A percentile compares a stretch with the other conserved stretches of the same genome.
Evolutionary conservation across 1,140 invertebrate genomes (phyloP).

Genomic region (Dermatophagoides farinae): DNA sequence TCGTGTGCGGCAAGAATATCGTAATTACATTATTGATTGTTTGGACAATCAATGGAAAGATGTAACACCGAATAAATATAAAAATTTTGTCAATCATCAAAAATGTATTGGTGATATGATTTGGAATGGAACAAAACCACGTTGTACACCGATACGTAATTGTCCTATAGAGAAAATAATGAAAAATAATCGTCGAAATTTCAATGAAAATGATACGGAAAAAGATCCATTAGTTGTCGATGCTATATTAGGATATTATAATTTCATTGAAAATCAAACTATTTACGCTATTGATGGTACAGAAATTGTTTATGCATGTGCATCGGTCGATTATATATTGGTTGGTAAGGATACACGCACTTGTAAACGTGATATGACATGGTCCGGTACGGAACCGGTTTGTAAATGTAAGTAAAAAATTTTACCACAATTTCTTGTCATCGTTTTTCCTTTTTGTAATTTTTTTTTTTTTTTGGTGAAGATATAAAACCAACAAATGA

Average conservation of each 20-base stretch:
- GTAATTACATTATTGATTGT: constrained; percentile 6
- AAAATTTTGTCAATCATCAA: background rate
- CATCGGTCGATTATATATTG: background rate
- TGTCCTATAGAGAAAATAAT: background rate
- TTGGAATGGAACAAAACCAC: constrained; percentile 6
- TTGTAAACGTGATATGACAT: background rate
- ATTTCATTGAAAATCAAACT: background rate
- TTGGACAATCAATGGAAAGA: background rate
- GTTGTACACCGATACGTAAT: background rate
- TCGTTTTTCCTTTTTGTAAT: background rate
- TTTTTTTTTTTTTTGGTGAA: background rate
- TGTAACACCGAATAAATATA: background rate
- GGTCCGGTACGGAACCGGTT: background rate
- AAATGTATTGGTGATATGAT: constrained; percentile 10
- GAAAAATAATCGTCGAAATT: background rate
- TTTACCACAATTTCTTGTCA: too few species aligned
- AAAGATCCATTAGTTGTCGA: background rate
- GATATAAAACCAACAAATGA: background rate
- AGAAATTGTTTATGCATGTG: background rate
- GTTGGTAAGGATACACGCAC: constrained; percentile 3
- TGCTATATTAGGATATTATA: background rate
- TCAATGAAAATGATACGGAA: background rate
- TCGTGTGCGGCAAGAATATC: background rate
- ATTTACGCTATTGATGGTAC: constrained; percentile 2
- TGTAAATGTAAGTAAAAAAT: constrained; percentile 5